Conservation (phyloP, 2,113 vertebrate genomes). For the Cyprinodon brontotheroides region DNA sequence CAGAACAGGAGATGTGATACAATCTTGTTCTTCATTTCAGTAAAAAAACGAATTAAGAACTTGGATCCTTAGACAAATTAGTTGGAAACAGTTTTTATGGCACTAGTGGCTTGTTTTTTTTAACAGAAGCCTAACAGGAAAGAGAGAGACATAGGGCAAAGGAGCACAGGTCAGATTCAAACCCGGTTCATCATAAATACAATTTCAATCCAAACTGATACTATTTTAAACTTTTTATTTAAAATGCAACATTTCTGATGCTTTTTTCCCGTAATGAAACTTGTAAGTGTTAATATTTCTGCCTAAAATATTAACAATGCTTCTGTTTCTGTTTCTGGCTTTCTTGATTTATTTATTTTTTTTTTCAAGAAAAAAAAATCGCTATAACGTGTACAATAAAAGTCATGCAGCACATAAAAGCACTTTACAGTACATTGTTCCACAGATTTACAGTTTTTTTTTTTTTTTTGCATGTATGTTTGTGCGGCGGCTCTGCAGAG, state of each 20-base stretch:
- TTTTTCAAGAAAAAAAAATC: neutral
- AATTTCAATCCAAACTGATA: neutral
- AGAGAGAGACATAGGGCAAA: too few species aligned
- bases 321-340: too few species aligned
- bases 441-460: neutral
- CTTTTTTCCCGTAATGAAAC: neutral
- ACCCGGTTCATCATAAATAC: neutral
- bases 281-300: neutral
- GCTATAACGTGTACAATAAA: too few species aligned
- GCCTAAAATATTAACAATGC: neutral
- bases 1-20: too few species aligned
- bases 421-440: too few species aligned
- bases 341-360: neutral
- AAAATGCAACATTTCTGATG: neutral
- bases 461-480: neutral
- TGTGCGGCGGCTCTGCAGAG: constrained; percentile 22
- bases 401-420: neutral
- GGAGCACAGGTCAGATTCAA: too few species aligned
- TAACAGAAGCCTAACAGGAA: too few species aligned
- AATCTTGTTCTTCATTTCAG: too few species aligned
- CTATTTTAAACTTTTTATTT: neutral
- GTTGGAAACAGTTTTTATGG: too few species aligned
- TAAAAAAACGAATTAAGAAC: too few species aligned
- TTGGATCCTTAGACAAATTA: too few species aligned
- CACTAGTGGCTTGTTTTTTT: too few species aligned